Percentiles rank a stretch among this genome's conserved stretches.
phyloP scores from a whole-genome alignment of 2,797 vertebrate genomes.

The Paramormyrops hopkinsi region DNA sequence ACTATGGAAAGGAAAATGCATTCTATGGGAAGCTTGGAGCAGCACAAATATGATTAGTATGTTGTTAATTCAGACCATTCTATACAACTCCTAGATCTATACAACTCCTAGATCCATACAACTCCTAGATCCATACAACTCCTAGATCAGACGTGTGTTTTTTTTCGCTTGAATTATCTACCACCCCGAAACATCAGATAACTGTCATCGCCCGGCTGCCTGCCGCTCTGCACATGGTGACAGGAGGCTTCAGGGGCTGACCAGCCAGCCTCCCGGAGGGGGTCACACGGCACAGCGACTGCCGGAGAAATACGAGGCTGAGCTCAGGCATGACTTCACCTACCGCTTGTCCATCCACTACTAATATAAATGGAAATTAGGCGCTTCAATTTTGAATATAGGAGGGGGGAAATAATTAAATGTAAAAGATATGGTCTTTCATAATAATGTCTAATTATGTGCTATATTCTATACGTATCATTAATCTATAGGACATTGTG shows the following conservation, averaged over 20 bases:
- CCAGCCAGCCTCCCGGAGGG: not conserved
- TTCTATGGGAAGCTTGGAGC: not conserved
- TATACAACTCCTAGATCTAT: not conserved
- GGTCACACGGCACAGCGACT: not conserved
- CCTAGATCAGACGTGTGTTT: not conserved
- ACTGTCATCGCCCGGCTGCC: not conserved
- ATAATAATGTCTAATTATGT: conserved; percentile 2
- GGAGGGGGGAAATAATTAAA: conserved; percentile 39
- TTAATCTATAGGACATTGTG: not conserved
- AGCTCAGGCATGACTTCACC: conserved; percentile 33
- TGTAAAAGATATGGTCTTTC: conserved; percentile 6
- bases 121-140: not conserved
- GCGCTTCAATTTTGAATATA: conserved; percentile 27
- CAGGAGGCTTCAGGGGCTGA: not conserved
- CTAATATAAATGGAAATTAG: conserved; percentile 61
- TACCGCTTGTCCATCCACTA: conserved; percentile 35
- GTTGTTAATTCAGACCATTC: not conserved
- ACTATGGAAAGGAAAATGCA: not conserved
- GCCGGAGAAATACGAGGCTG: not conserved
- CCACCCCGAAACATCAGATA: not conserved
- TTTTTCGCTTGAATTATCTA: not conserved
- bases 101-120: not conserved
- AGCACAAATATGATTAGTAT: not conserved
- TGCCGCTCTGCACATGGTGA: not conserved
- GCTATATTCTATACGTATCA: not conserved